A percentile compares a stretch with the other conserved stretches of the same genome.
Evolutionary conservation across 2,888 invertebrate genomes (phyloP).

Genomic region (Brachyptera risi): DNA sequence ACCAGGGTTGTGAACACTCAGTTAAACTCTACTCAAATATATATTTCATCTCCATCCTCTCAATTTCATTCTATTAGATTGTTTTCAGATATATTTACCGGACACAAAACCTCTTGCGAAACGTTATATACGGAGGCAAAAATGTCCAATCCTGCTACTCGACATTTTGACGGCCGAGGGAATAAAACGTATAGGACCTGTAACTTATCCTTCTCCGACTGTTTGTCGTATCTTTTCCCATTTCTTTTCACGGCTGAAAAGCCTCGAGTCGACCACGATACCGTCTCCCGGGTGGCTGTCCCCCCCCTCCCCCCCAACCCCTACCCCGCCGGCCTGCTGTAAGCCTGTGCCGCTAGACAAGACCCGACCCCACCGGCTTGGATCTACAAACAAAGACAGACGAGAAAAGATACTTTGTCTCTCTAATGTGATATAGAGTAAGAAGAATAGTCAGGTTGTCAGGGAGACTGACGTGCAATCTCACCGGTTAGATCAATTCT

Average conservation of each 20-base stretch:
- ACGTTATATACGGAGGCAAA: too few species aligned
- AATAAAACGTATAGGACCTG: constrained; percentile 4
- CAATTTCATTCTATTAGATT: too few species aligned
- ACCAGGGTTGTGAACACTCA: too few species aligned
- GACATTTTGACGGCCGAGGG: constrained; percentile 4
- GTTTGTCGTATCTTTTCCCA: constrained; percentile 20
- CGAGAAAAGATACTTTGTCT: constrained; percentile 13
- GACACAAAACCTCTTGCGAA: too few species aligned
- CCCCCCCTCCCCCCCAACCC: background rate
- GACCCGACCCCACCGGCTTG: too few species aligned
- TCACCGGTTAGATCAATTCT: background rate
- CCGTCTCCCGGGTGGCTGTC: constrained; percentile 15
- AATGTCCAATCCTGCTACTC: too few species aligned
- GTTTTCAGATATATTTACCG: too few species aligned
- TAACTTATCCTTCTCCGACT: constrained; percentile 11
- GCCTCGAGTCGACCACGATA: constrained; percentile 9
- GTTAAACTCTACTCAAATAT: too few species aligned
- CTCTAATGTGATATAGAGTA: background rate
- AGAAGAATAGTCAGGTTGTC: background rate
- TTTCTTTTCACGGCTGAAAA: constrained; percentile 28
- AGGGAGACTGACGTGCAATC: background rate
- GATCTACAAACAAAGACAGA: constrained; percentile 5
- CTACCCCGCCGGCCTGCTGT: background rate
- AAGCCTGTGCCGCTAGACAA: too few species aligned
- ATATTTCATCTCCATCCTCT: too few species aligned